Conservation (phyloP, 2,888 invertebrate genomes). For the Ophraella communa region DNA sequence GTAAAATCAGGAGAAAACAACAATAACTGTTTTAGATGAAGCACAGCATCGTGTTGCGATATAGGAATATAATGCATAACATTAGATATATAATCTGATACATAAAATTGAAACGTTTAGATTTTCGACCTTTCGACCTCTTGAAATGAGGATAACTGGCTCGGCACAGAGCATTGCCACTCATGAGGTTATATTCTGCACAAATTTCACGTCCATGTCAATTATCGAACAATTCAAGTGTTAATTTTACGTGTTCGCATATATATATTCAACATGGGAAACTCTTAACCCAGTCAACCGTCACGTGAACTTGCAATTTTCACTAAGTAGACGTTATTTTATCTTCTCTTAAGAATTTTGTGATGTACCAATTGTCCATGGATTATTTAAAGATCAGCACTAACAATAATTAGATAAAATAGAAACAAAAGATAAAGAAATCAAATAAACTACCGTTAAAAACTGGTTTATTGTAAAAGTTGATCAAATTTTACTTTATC, state of each 20-base stretch:
- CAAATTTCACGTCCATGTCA: slow-evolving; percentile 34
- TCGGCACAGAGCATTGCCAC: slow-evolving; percentile 21
- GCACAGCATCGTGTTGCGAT: slow-evolving; percentile 32
- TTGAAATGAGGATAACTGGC: slow-evolving; percentile 33
- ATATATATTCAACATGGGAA: slow-evolving; percentile 11
- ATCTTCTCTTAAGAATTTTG: not conserved
- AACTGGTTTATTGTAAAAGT: too few species aligned
- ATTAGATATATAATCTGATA: slow-evolving; percentile 38
- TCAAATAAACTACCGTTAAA: too few species aligned
- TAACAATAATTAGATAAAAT: too few species aligned
- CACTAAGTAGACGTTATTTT: not conserved
- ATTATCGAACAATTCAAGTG: slow-evolving; percentile 27
- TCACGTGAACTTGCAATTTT: slow-evolving; percentile 3
- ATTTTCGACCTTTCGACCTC: slow-evolving; percentile 34
- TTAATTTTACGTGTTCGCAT: slow-evolving; percentile 26
- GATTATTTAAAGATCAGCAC: too few species aligned
- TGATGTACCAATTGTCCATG: not conserved
- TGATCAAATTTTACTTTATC: too few species aligned
- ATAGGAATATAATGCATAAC: slow-evolving; percentile 34
- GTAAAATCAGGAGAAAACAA: slow-evolving; percentile 38
- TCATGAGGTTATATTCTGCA: slow-evolving; percentile 29
- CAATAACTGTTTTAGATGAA: slow-evolving; percentile 35
- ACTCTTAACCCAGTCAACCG: slow-evolving; percentile 2
- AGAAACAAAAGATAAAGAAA: too few species aligned
- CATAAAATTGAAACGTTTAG: slow-evolving; percentile 42